Base-by-base conservation (phyloP, 2,797 vertebrate genomes). In the Alectoris magna region DNA sequence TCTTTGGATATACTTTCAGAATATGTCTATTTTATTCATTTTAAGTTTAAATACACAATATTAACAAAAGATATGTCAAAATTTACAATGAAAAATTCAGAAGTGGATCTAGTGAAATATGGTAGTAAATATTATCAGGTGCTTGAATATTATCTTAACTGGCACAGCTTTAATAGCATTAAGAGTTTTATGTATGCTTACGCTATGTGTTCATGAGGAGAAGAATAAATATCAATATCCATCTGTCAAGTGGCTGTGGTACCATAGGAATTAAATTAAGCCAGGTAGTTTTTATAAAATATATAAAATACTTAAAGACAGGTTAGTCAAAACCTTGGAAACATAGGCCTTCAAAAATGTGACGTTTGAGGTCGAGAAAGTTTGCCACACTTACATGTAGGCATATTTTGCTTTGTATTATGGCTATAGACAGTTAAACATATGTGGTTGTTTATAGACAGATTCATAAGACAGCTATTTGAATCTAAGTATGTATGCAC, bases 221-320 rank as follows among this genome's bases (percentile, higher is more conserved):
- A 94, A 96, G 96, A 95, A 97, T 86, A 97, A 97, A 96, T 96
- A 97, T 81, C 96, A 96, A 91, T 94, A 97, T 89, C 95, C 96
- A 97, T 97, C 97, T 97, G 97, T 97, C 95, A 96, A 96, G 70
- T 69, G 70, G 94, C 74, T 59, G 97, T 95, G 96, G 92, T 96
- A 91, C 86, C 72, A 93, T 49, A 94, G 78, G 96, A 96, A 26
- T 51, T 51, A 51, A 51, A 51, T 26, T 51, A 51, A 51, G 49
- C 49, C 26, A 51, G 49, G 48, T 26, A 14, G 23, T 26, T 51
- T 51, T 51, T 27, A 27, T 51, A 51, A 51, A 27, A 51, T 27
- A 15, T 9, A 34, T 34, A 34, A 34, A 34, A 66, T 71, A 92
- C 53, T 58, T 68, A 73, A 81, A 91, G 26, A 60, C 14, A 76